Evolutionary conservation across 2,888 invertebrate species (phyloP).

Genomic region (Caenorhabditis uteleia): DNA sequence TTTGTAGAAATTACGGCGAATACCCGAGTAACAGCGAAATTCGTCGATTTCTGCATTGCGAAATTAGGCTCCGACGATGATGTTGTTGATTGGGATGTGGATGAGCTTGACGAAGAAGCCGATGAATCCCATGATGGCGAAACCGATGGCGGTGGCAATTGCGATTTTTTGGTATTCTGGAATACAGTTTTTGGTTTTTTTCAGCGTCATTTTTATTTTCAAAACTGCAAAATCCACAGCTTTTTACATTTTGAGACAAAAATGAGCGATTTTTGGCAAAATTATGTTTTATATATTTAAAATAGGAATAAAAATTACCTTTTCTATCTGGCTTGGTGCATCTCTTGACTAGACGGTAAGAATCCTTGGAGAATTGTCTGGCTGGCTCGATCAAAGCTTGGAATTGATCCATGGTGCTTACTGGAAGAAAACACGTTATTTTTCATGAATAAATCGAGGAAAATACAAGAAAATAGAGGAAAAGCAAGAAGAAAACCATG

Average conservation of each 20-base stretch:
- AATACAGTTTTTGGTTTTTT: conserved; percentile 21
- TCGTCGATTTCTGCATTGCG: neutral
- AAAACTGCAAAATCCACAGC: no score
- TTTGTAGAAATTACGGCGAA: conserved; percentile 10
- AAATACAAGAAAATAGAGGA: conserved; percentile 3
- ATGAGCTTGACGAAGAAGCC: conserved; percentile 99
- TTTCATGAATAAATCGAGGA: neutral
- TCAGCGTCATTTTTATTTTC: neutral
- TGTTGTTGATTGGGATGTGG: conserved; percentile 89
- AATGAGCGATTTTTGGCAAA: conserved; percentile 3
- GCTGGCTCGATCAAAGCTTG: conserved; percentile 91
- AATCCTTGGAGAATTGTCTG: conserved; percentile 96
- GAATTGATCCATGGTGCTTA: conserved; percentile 87
- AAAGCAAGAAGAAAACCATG: neutral
- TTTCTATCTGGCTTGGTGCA: conserved; percentile 99
- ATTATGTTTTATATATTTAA: conserved; percentile 2
- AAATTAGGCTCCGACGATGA: conserved; percentile 72
- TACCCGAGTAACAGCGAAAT: neutral
- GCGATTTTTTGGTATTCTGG: conserved; percentile 99
- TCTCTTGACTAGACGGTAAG: conserved; percentile 93
- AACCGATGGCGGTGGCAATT: conserved; percentile 97
- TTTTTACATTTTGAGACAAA: neutral
- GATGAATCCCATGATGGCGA: conserved; percentile 99
- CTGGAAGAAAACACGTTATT: conserved; percentile 2
- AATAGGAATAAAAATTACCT: conserved; percentile 75